A percentile compares a stretch with the other conserved stretches of the same genome.
Conservation (phyloP, 2,113 vertebrate genomes). For the Hoplias malabaricus region DNA sequence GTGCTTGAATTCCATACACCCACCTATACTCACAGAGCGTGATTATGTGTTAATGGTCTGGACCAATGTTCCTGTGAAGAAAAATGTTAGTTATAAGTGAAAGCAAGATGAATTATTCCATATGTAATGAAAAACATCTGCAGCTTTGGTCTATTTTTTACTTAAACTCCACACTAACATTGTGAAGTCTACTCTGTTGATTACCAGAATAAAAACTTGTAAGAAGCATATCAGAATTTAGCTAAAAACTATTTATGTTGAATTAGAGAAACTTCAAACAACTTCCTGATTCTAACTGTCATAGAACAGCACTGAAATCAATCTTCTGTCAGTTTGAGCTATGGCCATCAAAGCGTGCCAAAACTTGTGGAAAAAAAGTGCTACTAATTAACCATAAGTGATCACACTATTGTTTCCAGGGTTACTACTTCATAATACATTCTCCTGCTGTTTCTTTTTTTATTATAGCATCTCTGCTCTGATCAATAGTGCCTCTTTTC, state of each 20-base stretch:
- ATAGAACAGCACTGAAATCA: background rate
- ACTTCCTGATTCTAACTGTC: background rate
- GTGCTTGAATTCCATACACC: conserved; percentile 58
- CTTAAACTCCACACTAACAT: no score
- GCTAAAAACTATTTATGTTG: background rate
- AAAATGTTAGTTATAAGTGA: conserved; percentile 63
- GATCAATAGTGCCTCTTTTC: background rate
- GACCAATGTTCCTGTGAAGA: conserved; percentile 55
- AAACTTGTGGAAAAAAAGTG: background rate
- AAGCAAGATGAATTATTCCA: conserved; percentile 64
- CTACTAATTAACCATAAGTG: background rate
- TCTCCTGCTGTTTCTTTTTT: background rate
- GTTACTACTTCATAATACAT: background rate
- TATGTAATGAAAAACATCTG: conserved; percentile 61
- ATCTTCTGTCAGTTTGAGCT: background rate
- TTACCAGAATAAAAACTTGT: no score
- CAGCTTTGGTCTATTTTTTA: background rate
- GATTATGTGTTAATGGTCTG: conserved; percentile 68
- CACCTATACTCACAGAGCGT: conserved; percentile 60
- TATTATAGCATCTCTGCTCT: background rate
- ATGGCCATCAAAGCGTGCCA: background rate
- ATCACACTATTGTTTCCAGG: background rate
- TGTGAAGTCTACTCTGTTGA: conserved; percentile 22
- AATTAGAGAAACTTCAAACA: background rate
- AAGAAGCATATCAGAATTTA: conserved; percentile 10